Conservation (phyloP, 1,140 invertebrate species). For the Lordiphosa stackelbergi region DNA sequence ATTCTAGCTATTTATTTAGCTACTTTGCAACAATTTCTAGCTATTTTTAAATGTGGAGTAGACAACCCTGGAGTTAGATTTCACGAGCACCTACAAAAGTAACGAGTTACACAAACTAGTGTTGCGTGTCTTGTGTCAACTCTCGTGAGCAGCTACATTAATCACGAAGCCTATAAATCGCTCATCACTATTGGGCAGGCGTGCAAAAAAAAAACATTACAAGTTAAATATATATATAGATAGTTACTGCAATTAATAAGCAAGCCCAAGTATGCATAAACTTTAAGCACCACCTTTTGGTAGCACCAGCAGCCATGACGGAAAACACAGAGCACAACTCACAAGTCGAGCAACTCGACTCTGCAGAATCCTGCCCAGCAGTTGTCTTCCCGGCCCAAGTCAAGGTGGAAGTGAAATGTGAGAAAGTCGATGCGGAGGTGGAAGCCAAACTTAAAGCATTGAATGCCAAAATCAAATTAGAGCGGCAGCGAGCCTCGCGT, state of each 20-base stretch:
- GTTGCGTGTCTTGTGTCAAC: neutral
- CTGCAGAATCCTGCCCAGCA: conserved; percentile 12
- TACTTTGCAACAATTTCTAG: no score
- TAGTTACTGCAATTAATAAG: no score
- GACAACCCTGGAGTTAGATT: no score
- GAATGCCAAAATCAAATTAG: conserved; percentile 45
- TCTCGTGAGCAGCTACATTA: neutral
- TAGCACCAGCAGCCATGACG: neutral
- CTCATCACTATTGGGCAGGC: conserved; percentile 9
- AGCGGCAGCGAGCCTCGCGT: conserved; percentile 6
- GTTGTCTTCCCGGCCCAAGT: neutral
- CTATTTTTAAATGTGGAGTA: no score
- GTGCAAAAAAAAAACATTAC: conserved; percentile 24
- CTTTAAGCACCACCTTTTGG: no score
- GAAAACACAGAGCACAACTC: conserved; percentile 19
- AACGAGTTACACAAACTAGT: no score
- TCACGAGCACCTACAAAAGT: neutral
- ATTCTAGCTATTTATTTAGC: no score
- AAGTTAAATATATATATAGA: no score
- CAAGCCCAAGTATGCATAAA: no score
- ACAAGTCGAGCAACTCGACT: conserved; percentile 22
- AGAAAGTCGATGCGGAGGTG: conserved; percentile 49
- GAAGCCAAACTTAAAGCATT: conserved; percentile 50
- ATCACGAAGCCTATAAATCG: no score
- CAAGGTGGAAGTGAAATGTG: conserved; percentile 42